phyloP scores from a whole-genome alignment of 2,797 vertebrate species.

The Rhinatrema bivittatum region DNA sequence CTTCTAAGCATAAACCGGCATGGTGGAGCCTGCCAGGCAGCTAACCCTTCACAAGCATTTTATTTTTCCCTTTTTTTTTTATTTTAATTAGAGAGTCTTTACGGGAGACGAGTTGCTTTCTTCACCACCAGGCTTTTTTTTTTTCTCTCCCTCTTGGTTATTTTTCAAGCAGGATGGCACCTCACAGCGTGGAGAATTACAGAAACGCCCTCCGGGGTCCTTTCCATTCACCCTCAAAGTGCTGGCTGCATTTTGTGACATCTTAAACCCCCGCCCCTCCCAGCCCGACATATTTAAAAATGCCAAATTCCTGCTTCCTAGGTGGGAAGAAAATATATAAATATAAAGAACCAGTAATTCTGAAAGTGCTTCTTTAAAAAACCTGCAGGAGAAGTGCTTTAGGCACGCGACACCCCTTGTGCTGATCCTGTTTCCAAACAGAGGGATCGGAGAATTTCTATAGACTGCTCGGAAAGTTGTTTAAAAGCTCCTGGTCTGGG shows the following conservation, averaged over 20 bases:
- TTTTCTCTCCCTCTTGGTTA: neutral
- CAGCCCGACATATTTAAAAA: neutral
- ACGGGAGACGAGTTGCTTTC: too few relatives aligned
- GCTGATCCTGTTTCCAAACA: neutral
- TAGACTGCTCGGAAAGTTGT: constrained; percentile 56
- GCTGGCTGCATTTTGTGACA: neutral
- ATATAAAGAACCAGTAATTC: too few relatives aligned
- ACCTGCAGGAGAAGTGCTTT: neutral
- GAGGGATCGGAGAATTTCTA: constrained; percentile 56
- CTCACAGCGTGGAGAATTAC: constrained; percentile 68
- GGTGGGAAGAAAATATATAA: too few relatives aligned
- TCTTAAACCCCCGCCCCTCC: neutral
- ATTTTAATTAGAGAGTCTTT: too few relatives aligned
- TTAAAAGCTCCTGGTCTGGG: constrained; percentile 61
- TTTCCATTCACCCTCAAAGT: constrained; percentile 28
- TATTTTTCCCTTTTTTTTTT: neutral
- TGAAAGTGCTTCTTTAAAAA: too few relatives aligned
- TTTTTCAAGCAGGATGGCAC: constrained; percentile 5
- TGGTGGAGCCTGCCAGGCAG: too few relatives aligned
- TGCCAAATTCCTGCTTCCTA: neutral
- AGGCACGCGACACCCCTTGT: constrained; percentile 30
- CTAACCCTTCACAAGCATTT: neutral
- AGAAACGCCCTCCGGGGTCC: constrained; percentile 58
- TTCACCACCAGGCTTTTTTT: neutral
- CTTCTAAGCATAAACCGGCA: too few relatives aligned